Percentiles rank a stretch among this genome's conserved stretches.
These are phyloP conservation scores for Laterallus jamaicensis DNA, from an alignment of 2,113 vertebrate species.

Conservation along the genomic window DNA sequence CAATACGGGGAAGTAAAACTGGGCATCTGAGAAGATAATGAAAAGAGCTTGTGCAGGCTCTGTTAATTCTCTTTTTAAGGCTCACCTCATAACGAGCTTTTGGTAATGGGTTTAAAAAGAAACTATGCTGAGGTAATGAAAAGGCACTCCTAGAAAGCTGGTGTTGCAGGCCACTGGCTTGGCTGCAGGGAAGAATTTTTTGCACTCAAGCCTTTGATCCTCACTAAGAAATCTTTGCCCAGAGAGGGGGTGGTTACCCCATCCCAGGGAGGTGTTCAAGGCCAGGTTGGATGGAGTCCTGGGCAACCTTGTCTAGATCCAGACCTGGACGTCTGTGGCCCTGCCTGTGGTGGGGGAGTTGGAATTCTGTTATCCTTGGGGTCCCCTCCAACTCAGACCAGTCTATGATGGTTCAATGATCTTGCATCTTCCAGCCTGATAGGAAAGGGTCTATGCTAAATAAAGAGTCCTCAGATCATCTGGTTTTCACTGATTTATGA, in stretches of 20 bases:
- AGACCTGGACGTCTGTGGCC: no score
- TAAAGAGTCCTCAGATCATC: not conserved
- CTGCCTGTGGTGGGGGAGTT: no score
- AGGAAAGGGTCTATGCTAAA: not conserved
- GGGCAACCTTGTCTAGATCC: no score
- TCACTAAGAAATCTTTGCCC: not conserved
- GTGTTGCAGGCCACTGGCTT: not conserved
- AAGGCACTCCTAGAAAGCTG: not conserved
- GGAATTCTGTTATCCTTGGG: no score
- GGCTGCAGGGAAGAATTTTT: not conserved
- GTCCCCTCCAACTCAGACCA: no score
- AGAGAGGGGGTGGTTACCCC: no score
- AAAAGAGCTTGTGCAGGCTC: not conserved
- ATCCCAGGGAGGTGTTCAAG: no score
- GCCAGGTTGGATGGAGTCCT: no score
- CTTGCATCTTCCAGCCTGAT: not conserved
- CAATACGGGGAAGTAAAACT: not conserved
- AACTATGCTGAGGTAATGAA: not conserved
- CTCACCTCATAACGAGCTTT: not conserved
- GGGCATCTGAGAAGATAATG: slow-evolving; percentile 24
- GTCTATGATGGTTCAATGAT: no score
- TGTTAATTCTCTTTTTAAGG: not conserved
- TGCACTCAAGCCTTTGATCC: not conserved
- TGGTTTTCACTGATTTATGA: not conserved
- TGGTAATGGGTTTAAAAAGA: not conserved